A percentile compares a stretch with the other conserved stretches of the same genome.
phyloP scores from a whole-genome alignment of 92 coral and sea anemone species.

The Paramuricea clavata region DNA sequence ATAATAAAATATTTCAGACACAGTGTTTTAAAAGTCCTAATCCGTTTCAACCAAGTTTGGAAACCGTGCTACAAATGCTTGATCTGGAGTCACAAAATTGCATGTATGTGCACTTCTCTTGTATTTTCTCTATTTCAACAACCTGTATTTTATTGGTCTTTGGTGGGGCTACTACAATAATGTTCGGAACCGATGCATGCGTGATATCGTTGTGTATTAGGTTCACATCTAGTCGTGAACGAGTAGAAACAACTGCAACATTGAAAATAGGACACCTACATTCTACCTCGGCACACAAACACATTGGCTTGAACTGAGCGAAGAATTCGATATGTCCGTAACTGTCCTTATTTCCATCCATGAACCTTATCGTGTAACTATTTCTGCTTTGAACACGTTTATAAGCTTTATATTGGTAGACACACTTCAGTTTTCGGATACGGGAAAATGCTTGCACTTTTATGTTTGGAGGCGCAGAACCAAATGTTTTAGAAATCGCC shows the following conservation, averaged over 20 bases:
- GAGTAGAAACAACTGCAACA: constrained; percentile 11
- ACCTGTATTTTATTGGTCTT: neutral
- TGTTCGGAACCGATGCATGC: constrained; percentile 16
- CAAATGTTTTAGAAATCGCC: neutral
- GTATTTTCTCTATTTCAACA: constrained; percentile 49
- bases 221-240: neutral
- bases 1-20: no score
- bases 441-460: neutral
- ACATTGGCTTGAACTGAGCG: constrained; percentile 18
- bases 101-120: constrained; percentile 65
- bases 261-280: constrained; percentile 13
- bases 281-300: constrained; percentile 6
- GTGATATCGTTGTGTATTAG: constrained; percentile 12
- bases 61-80: constrained; percentile 49
- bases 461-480: neutral
- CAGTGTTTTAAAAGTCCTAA: neutral
- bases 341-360: neutral
- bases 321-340: constrained; percentile 8
- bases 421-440: neutral
- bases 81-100: constrained; percentile 29
- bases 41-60: constrained; percentile 59
- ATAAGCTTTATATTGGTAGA: neutral
- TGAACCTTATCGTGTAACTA: neutral
- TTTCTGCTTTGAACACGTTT: neutral
- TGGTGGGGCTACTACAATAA: neutral